Percentiles rank a stretch among this genome's conserved stretches.
Evolutionary conservation across 2,888 invertebrate genomes (phyloP).

Genomic region (Chironomus tentans): DNA sequence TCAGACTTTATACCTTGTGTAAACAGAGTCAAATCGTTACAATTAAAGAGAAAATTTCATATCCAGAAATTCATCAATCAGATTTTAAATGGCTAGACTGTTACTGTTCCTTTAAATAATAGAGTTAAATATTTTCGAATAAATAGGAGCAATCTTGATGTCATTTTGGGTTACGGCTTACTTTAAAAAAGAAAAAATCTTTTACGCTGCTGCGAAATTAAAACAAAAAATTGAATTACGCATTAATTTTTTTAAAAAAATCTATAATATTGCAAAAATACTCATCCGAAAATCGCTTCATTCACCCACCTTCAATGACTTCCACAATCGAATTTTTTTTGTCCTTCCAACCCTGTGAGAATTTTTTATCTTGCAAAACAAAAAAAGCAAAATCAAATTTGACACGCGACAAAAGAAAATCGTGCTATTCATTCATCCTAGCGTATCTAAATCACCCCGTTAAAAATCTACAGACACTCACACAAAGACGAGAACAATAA

Average conservation of each 20-base stretch:
- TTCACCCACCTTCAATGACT: neutral
- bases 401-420: slow-evolving; percentile 26
- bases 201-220: no score
- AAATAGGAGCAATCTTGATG: no score
- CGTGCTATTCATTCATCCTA: slow-evolving; percentile 11
- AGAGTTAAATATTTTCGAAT: no score
- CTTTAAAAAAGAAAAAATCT: no score
- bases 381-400: slow-evolving; percentile 17
- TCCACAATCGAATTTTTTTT: neutral
- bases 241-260: no score
- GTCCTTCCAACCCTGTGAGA: neutral
- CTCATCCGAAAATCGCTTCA: neutral
- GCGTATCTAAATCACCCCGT: no score
- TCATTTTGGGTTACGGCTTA: no score
- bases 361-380: neutral
- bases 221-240: no score
- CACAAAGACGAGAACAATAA: neutral
- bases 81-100: neutral
- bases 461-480: neutral
- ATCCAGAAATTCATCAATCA: neutral
- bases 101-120: neutral
- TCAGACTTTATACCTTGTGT: neutral
- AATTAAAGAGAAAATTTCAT: neutral
- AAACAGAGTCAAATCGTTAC: neutral
- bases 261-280: no score